phyloP scores from a whole-genome alignment of 2,888 invertebrate genomes.

The Nomada lathburiana region DNA sequence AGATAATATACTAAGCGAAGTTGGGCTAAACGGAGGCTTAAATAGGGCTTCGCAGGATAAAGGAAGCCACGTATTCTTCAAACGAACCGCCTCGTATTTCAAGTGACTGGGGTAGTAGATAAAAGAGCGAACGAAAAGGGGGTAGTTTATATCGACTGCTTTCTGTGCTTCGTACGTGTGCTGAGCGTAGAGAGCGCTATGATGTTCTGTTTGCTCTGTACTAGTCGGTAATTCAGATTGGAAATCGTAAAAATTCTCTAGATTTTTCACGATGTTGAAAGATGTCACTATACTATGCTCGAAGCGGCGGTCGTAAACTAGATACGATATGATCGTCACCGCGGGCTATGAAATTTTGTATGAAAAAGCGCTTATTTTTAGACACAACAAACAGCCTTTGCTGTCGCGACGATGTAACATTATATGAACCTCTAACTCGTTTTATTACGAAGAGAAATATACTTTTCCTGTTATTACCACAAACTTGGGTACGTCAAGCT shows the following conservation, averaged over 20 bases:
- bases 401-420: neutral
- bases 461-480: neutral
- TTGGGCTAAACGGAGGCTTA: neutral
- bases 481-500: neutral
- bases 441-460: conserved; percentile 3
- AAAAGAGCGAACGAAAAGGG: neutral
- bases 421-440: conserved; percentile 1
- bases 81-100: no score
- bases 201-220: conserved; percentile 12
- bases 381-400: conserved; percentile 20
- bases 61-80: no score
- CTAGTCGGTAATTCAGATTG: conserved; percentile 57
- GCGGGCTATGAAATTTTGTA: conserved; percentile 33
- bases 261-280: conserved; percentile 4
- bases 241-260: conserved; percentile 33
- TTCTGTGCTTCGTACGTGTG: neutral
- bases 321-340: conserved; percentile 2
- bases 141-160: conserved; percentile 32
- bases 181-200: conserved; percentile 45
- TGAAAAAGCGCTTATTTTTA: conserved; percentile 25
- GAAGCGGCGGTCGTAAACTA: neutral
- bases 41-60: neutral
- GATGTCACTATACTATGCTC: neutral
- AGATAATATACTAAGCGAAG: neutral
- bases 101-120: neutral